Percentiles rank a stretch among this genome's conserved stretches.
Evolutionary conservation across 2,888 invertebrate genomes (phyloP).

Genomic region (Atrina japonica): DNA sequence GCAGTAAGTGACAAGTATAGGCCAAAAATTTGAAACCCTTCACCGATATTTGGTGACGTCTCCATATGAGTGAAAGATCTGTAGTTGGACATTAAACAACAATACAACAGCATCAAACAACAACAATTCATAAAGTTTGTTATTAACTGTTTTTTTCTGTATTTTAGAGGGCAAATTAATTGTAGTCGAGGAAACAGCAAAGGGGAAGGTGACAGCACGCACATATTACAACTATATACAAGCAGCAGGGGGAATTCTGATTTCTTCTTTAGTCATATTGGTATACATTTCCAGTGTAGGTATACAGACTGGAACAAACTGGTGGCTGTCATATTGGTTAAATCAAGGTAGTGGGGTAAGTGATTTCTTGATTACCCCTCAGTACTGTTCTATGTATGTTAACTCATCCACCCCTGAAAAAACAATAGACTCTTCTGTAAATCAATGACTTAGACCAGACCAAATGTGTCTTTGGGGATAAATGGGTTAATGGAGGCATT

Average conservation of each 20-base stretch:
- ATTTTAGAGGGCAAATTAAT: constrained; percentile 74
- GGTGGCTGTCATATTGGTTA: constrained; percentile 84
- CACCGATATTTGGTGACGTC: too few relatives aligned
- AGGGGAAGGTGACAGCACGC: constrained; percentile 78
- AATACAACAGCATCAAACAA: too few relatives aligned
- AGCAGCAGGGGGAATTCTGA: constrained; percentile 77
- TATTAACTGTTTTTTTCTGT: too few relatives aligned
- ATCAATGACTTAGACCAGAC: too few relatives aligned
- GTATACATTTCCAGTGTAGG: constrained; percentile 83
- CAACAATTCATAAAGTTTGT: constrained; percentile 6
- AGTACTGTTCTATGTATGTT: not conserved
- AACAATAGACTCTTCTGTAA: too few relatives aligned
- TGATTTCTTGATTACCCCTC: constrained; percentile 21
- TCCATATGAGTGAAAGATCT: too few relatives aligned
- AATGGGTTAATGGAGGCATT: too few relatives aligned
- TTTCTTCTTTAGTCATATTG: constrained; percentile 56
- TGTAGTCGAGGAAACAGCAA: constrained; percentile 78
- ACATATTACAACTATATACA: constrained; percentile 83
- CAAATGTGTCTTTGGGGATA: too few relatives aligned
- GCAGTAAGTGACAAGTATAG: too few relatives aligned
- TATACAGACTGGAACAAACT: constrained; percentile 83
- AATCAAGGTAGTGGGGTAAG: constrained; percentile 80
- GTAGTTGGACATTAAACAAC: too few relatives aligned
- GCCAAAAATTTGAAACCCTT: too few relatives aligned
- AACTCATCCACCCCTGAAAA: too few relatives aligned